These are phyloP conservation scores for Lucilia sericata DNA, from an alignment of 1,140 invertebrate species.

Conservation along the genomic window DNA sequence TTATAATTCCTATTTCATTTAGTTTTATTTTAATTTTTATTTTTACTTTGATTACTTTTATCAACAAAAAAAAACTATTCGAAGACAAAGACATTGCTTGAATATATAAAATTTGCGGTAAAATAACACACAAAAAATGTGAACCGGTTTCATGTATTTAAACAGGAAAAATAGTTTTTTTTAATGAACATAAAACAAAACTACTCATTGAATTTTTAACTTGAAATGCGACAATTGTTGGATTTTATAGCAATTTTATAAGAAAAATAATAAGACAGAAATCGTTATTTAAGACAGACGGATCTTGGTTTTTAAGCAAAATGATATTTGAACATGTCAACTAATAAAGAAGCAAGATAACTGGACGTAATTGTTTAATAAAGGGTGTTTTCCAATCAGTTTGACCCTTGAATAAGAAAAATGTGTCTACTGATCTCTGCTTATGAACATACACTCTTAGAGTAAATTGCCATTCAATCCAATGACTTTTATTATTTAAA, in stretches of 20 bases:
- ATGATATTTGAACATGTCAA: constrained; percentile 3
- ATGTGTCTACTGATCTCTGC: no score
- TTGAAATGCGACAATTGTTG: background rate
- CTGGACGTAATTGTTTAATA: background rate
- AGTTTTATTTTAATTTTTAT: background rate
- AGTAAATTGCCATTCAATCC: no score
- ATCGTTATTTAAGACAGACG: background rate
- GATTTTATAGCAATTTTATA: background rate
- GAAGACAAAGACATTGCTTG: constrained; percentile 39
- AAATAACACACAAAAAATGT: constrained; percentile 43
- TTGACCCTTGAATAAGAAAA: no score
- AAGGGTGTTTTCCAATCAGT: no score
- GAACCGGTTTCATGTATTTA: constrained; percentile 26
- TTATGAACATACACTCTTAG: no score
- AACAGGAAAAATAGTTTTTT: constrained; percentile 28
- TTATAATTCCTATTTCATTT: background rate
- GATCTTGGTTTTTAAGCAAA: no score
- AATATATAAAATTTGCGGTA: constrained; percentile 43
- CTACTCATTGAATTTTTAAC: background rate
- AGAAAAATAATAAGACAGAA: background rate
- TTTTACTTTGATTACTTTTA: constrained; percentile 2
- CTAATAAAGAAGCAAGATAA: background rate
- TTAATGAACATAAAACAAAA: no score
- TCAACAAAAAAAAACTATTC: no score
- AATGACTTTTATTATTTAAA: background rate